Percentiles rank a stretch among this genome's conserved stretches.
Conservation (phyloP, 2,113 vertebrate species). For the Aegithalos caudatus region DNA sequence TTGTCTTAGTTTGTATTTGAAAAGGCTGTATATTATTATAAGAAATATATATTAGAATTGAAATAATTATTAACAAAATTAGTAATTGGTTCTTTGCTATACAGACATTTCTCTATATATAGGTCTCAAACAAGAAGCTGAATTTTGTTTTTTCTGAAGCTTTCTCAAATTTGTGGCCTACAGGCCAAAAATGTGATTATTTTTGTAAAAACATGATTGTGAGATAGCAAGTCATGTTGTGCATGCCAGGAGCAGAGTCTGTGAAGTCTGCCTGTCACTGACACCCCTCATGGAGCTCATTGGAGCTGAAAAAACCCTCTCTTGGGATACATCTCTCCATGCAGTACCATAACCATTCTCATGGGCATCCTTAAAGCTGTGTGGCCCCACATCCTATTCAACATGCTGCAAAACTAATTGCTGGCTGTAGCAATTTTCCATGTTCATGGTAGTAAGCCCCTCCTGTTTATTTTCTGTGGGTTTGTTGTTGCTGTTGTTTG, state of each 20-base stretch:
- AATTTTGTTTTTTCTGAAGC: background rate
- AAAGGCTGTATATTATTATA: background rate
- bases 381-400: background rate
- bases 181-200: background rate
- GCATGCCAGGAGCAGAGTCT: background rate
- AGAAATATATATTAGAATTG: background rate
- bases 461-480: background rate
- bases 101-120: background rate
- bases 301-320: background rate
- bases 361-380: background rate
- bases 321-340: background rate
- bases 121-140: background rate
- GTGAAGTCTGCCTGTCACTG: background rate
- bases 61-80: background rate
- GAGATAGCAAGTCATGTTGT: background rate
- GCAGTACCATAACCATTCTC: background rate
- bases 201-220: background rate
- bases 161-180: background rate
- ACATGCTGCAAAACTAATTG: background rate
- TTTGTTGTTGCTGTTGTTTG: background rate
- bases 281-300: background rate
- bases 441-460: background rate
- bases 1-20: background rate
- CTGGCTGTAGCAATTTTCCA: background rate
- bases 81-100: background rate